Conservation (phyloP, 2,888 invertebrate genomes). For the Margaritifera margaritifera region DNA sequence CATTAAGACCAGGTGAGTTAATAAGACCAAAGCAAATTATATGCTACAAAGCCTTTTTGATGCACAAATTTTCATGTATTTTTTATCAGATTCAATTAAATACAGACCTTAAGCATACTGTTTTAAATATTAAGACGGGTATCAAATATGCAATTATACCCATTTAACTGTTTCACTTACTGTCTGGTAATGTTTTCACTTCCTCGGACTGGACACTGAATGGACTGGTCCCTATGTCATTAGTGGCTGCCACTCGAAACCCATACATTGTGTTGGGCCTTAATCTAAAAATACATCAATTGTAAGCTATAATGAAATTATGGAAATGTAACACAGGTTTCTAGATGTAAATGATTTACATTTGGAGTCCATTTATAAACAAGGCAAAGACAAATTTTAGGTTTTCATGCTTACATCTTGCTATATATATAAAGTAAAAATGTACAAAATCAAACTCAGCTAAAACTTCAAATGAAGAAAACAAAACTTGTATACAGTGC, state of each 20-base stretch:
- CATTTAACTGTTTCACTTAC: slow-evolving; percentile 45
- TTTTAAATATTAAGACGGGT: background rate
- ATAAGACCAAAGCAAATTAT: no score
- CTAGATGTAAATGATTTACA: background rate
- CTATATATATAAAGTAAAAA: no score
- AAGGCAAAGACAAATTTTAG: background rate
- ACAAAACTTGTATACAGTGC: no score
- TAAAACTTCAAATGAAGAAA: no score
- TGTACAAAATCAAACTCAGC: no score
- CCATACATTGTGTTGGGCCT: slow-evolving; percentile 91
- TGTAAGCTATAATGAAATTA: background rate
- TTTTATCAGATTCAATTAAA: background rate
- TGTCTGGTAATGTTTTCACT: slow-evolving; percentile 61
- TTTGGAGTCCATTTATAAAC: background rate
- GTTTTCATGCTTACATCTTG: no score
- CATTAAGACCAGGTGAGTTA: no score
- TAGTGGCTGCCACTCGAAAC: slow-evolving; percentile 94
- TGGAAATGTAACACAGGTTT: background rate
- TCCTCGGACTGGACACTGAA: slow-evolving; percentile 80
- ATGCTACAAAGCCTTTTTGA: no score
- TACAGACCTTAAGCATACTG: background rate
- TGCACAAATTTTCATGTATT: no score
- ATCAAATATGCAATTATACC: background rate
- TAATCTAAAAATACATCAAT: slow-evolving; percentile 73
- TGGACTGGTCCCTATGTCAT: slow-evolving; percentile 94